A percentile compares a stretch with the other conserved stretches of the same genome.
phyloP scores from a whole-genome alignment of 2,113 vertebrate genomes.

The Cervus canadensis region DNA sequence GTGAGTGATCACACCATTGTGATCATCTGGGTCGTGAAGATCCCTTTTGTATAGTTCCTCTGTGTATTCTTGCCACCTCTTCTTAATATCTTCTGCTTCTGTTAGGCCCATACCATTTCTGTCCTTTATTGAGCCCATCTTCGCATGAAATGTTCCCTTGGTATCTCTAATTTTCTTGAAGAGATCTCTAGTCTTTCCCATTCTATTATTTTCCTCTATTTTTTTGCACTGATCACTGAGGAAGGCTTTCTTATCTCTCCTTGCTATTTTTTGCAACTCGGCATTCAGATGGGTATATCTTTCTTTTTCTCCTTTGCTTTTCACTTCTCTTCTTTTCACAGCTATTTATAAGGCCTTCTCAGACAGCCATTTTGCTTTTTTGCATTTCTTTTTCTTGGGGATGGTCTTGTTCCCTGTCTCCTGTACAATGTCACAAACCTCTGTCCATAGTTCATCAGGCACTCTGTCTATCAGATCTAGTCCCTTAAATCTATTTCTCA shows the following conservation, averaged over 20 bases:
- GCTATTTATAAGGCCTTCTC: neutral
- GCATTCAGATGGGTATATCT: neutral
- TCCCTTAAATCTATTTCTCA: neutral
- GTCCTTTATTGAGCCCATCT: neutral
- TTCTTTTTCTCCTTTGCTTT: neutral
- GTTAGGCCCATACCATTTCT: neutral
- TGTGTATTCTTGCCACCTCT: neutral
- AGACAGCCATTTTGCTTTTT: neutral
- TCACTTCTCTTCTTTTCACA: neutral
- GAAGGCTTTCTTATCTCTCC: neutral
- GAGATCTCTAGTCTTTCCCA: neutral
- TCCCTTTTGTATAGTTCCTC: neutral
- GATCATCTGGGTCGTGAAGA: neutral
- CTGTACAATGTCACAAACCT: neutral
- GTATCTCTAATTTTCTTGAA: neutral
- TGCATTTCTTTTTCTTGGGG: neutral
- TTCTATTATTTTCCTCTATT: neutral
- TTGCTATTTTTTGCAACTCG: neutral
- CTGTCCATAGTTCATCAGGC: neutral
- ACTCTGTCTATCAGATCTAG: neutral
- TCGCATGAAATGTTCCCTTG: neutral
- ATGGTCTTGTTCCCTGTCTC: neutral
- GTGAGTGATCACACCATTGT: neutral
- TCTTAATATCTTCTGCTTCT: neutral
- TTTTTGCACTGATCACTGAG: neutral